Evolutionary conservation across 2,888 invertebrate species (phyloP).

Genomic region (Caenorhabditis virilis): DNA sequence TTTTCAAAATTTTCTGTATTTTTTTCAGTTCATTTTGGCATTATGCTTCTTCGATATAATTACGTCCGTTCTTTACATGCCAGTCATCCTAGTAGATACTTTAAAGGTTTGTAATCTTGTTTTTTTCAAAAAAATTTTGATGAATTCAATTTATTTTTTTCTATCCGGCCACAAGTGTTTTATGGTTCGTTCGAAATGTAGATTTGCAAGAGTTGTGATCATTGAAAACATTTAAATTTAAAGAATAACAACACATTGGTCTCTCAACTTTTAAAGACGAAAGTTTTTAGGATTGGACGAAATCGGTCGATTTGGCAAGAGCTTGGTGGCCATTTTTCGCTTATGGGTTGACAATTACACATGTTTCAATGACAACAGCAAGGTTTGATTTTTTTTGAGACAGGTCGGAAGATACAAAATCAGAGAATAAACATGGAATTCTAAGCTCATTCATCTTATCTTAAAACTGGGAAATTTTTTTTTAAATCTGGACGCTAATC

Average conservation of each 20-base stretch:
- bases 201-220: too few species aligned
- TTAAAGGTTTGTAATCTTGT: conserved; percentile 18
- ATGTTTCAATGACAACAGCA: conserved; percentile 44
- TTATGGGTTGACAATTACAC: conserved; percentile 42
- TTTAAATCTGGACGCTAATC: too few species aligned
- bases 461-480: too few species aligned
- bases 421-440: neutral
- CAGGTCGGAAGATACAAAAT: too few species aligned
- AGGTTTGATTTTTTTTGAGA: conserved; percentile 15
- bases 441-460: too few species aligned
- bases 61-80: conserved; percentile 41
- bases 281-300: conserved; percentile 40
- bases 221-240: too few species aligned
- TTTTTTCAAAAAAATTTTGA: neutral
- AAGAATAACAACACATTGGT: neutral
- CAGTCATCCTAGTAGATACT: conserved; percentile 43
- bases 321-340: conserved; percentile 48
- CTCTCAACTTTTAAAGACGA: neutral
- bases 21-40: conserved; percentile 42
- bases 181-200: neutral
- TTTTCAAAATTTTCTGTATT: neutral
- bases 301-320: conserved; percentile 37
- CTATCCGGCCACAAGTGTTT: neutral
- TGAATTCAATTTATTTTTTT: neutral
- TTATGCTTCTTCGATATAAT: conserved; percentile 46